Conservation (phyloP, 2,888 invertebrate genomes). For the Spatulosminthurus flaviceps region DNA sequence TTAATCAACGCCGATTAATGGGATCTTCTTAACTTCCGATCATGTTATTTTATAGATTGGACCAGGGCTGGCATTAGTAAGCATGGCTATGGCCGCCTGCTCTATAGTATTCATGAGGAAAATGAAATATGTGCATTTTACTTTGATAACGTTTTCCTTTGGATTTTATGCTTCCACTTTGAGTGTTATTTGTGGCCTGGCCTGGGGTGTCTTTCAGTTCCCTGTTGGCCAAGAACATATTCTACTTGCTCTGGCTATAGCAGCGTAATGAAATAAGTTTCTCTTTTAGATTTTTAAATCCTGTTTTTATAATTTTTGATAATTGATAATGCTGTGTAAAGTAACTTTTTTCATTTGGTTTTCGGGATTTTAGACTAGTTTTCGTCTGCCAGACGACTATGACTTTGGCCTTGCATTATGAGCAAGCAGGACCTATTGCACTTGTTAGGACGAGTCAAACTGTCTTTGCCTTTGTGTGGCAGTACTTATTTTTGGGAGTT, state of each 20-base stretch:
- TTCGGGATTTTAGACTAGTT: neutral
- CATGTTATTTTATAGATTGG: constrained; percentile 55
- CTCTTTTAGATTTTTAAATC: too few relatives aligned
- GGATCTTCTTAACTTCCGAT: too few relatives aligned
- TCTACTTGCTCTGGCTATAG: constrained; percentile 43
- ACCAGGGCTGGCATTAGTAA: constrained; percentile 47
- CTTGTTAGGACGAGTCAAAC: constrained; percentile 51
- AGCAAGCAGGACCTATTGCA: constrained; percentile 54
- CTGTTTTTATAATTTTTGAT: too few relatives aligned
- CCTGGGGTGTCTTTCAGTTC: constrained; percentile 50
- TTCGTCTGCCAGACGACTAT: constrained; percentile 49
- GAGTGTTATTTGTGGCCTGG: constrained; percentile 36
- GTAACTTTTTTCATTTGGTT: neutral
- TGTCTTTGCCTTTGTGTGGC: constrained; percentile 54
- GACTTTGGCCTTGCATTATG: constrained; percentile 55
- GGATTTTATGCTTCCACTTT: constrained; percentile 53
- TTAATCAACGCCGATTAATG: too few relatives aligned
- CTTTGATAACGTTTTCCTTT: constrained; percentile 51
- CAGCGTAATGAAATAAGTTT: neutral
- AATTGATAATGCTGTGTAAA: too few relatives aligned
- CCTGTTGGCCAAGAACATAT: constrained; percentile 41
- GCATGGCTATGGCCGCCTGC: constrained; percentile 49
- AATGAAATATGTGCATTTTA: constrained; percentile 52
- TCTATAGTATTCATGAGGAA: constrained; percentile 53
- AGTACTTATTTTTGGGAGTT: constrained; percentile 54